Conservation (phyloP, 2,888 invertebrate species). For the Leptinotarsa peninsularis region DNA sequence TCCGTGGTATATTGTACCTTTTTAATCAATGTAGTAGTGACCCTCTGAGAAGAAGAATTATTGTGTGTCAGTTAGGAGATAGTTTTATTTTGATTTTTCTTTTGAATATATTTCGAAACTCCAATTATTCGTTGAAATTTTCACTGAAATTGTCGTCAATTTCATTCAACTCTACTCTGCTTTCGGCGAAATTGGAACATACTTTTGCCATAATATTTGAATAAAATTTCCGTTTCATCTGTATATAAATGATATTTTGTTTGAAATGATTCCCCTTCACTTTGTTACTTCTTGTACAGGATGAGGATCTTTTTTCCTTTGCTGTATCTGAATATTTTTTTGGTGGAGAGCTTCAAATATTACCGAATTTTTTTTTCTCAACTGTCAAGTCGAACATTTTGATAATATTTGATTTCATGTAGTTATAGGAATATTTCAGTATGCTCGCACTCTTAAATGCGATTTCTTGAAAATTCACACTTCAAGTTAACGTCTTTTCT, state of each 20-base stretch:
- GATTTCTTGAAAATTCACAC: too few species aligned
- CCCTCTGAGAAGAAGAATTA: slow-evolving; percentile 36
- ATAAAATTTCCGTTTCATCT: slow-evolving; percentile 5
- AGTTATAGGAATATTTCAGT: too few species aligned
- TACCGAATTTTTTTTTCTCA: too few species aligned
- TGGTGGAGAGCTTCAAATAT: too few species aligned
- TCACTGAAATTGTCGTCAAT: slow-evolving; percentile 22
- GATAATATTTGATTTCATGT: too few species aligned
- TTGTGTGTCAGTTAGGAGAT: slow-evolving; percentile 28
- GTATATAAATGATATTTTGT: slow-evolving; percentile 4
- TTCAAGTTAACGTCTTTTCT: too few species aligned
- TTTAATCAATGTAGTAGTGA: slow-evolving; percentile 33
- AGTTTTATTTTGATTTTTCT: slow-evolving; percentile 36
- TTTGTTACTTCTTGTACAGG: too few species aligned
- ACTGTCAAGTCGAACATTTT: too few species aligned
- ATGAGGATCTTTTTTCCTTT: too few species aligned
- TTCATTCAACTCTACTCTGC: slow-evolving; percentile 10
- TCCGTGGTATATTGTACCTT: slow-evolving; percentile 26
- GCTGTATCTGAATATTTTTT: too few species aligned
- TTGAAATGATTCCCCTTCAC: slow-evolving; percentile 12
- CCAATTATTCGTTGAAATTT: slow-evolving; percentile 32
- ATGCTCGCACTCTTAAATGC: too few species aligned
- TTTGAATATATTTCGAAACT: slow-evolving; percentile 32
- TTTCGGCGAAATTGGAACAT: not conserved
- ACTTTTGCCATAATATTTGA: not conserved